A percentile compares a stretch with the other conserved stretches of the same genome.
These are phyloP conservation scores for Tetropium fuscum DNA, from an alignment of 2,888 invertebrate genomes.

Conservation along the genomic window DNA sequence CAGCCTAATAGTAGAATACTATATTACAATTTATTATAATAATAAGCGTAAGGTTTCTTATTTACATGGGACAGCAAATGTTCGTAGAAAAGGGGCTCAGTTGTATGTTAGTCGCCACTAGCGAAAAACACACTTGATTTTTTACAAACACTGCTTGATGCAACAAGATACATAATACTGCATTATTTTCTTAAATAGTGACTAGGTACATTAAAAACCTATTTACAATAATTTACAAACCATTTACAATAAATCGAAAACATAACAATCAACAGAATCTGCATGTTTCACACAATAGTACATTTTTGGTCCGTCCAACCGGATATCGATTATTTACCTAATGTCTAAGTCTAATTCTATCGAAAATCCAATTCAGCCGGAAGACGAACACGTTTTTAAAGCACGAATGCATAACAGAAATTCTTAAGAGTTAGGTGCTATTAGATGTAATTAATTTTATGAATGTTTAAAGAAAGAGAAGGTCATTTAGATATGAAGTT, in stretches of 20 bases:
- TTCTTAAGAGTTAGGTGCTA: too few relatives aligned
- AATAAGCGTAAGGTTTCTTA: conserved; percentile 62
- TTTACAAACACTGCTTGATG: conserved; percentile 42
- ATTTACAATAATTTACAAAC: conserved; percentile 32
- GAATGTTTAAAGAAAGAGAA: too few relatives aligned
- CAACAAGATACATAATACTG: conserved; percentile 36
- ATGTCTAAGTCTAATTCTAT: too few relatives aligned
- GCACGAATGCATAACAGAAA: neutral
- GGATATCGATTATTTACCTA: neutral
- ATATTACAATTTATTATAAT: conserved; percentile 56
- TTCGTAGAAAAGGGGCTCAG: conserved; percentile 53
- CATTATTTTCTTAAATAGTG: conserved; percentile 19
- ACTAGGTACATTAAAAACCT: conserved; percentile 20
- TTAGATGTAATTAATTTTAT: too few relatives aligned
- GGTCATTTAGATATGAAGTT: too few relatives aligned
- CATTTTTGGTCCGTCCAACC: conserved; percentile 20
- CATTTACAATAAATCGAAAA: conserved; percentile 6
- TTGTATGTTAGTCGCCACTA: conserved; percentile 37
- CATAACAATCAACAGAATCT: conserved; percentile 7
- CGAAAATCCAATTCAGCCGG: conserved; percentile 3
- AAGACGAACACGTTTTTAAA: neutral
- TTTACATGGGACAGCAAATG: conserved; percentile 46
- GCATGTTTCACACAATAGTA: conserved; percentile 6
- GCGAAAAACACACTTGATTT: conserved; percentile 44
- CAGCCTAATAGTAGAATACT: conserved; percentile 53